A percentile compares a stretch with the other conserved stretches of the same genome.
Evolutionary conservation across 2,888 invertebrate genomes (phyloP).

Genomic region (Macrostomum cliftonense): DNA sequence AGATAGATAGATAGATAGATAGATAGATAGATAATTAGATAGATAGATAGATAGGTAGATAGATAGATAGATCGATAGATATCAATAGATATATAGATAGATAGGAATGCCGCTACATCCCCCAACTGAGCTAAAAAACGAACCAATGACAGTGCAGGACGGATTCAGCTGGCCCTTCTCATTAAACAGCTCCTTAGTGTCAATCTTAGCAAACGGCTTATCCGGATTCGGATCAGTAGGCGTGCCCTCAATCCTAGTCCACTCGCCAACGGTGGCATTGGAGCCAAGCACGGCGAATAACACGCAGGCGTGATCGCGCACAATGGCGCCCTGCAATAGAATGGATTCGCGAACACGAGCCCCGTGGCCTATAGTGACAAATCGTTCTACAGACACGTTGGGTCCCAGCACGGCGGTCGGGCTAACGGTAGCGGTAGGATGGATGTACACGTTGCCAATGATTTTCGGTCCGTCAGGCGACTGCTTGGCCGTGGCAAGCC

Average conservation of each 20-base stretch:
- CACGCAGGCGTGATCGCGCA: conserved; percentile 61
- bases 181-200: conserved; percentile 79
- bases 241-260: conserved; percentile 61
- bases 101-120: no score
- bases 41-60: no score
- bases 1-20: no score
- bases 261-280: conserved; percentile 65
- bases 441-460: conserved; percentile 65
- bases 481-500: conserved; percentile 26
- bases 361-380: conserved; percentile 64
- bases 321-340: conserved; percentile 62
- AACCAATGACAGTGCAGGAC: conserved; percentile 73
- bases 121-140: no score
- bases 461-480: conserved; percentile 42
- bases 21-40: no score
- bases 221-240: conserved; percentile 95
- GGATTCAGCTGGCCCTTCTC: conserved; percentile 80
- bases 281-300: conserved; percentile 56
- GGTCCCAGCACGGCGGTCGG: conserved; percentile 63
- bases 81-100: no score
- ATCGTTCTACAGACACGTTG: conserved; percentile 85
- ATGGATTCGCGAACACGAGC: conserved; percentile 80
- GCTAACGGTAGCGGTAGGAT: conserved; percentile 67
- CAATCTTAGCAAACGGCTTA: conserved; percentile 95
- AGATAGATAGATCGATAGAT: no score